Base-by-base conservation (phyloP, 2,113 vertebrate species). In the Terrapene triunguis region DNA sequence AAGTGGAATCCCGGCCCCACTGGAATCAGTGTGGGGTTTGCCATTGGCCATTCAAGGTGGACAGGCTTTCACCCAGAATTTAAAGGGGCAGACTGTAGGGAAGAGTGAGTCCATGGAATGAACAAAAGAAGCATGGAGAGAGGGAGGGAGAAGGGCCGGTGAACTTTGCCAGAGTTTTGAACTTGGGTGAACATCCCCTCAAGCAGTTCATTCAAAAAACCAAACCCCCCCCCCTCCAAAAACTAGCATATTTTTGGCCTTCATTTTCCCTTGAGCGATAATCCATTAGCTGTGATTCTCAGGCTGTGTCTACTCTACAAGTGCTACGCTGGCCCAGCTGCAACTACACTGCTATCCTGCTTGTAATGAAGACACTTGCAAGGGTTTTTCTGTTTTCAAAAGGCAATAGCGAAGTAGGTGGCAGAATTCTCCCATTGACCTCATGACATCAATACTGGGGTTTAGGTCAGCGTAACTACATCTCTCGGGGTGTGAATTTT, bases 241-340 rank as follows among this genome's bases (percentile, higher is more conserved):
- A 95, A 85, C 27, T 8, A 62, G 59, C 59, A 35, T n/a, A 1
- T 76, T 53, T 62, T 80, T 53, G 80, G 51, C 11, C 51, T 38
- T 82, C 51, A 24, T 38, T 82, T 38, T 55, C 21, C 42, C 29
- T 38, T n/a, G 69, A 81, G 50, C 4, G 59, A 7, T 44, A 51
- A 82, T 27, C 25, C 59, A 47, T 57, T 83, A 51, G 59, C 1
- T 0, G 1, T 57, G 2, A 0, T 76, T 84, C 72, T 93, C 62
- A 78, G 2, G n/a, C 7, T 62, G 6, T 32, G 59, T 62, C 59
- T 32, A 32, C 29, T 62, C 55, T 59, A 29, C 55, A 29, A 59
- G 25, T 11, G 24, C 12, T 59, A 13, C 2, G 11, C 25, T 59
- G 57, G 27, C 27, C 11, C 27, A 59, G 57, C 57, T 59, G 27